These are phyloP conservation scores for Protophormia terraenovae DNA, from an alignment of 2,888 invertebrate species.

Conservation along the genomic window DNA sequence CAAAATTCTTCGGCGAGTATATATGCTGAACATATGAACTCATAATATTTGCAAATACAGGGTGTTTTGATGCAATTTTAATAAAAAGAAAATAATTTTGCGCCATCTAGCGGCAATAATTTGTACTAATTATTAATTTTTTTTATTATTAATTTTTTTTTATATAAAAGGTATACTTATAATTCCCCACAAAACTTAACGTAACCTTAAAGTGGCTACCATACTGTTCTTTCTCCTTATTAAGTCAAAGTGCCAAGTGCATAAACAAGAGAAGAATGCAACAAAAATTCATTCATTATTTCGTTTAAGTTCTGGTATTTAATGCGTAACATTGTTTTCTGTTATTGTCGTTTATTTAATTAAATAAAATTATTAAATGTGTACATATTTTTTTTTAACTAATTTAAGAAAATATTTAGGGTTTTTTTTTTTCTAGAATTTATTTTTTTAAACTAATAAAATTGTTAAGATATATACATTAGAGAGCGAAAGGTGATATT, in stretches of 20 bases:
- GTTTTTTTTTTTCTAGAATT: neutral
- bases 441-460: too few species aligned
- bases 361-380: neutral
- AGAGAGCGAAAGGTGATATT: too few species aligned
- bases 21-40: too few species aligned
- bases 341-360: neutral
- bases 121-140: too few species aligned
- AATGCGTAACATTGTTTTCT: neutral
- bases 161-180: neutral
- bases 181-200: neutral
- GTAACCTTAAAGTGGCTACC: neutral
- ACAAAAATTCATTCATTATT: neutral
- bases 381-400: too few species aligned
- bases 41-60: too few species aligned
- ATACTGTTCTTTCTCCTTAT: neutral
- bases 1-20: too few species aligned
- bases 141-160: too few species aligned
- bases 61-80: too few species aligned
- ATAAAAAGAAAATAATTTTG: too few species aligned
- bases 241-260: slow-evolving; percentile 4
- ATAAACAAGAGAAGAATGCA: neutral
- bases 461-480: too few species aligned
- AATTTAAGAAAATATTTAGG: neutral
- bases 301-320: neutral
- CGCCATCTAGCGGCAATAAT: too few species aligned